Evolutionary conservation across 2,797 vertebrate genomes (phyloP), one percentile per base, ranked within the genome.

Genomic region (Smutsia temminckii): DNA sequence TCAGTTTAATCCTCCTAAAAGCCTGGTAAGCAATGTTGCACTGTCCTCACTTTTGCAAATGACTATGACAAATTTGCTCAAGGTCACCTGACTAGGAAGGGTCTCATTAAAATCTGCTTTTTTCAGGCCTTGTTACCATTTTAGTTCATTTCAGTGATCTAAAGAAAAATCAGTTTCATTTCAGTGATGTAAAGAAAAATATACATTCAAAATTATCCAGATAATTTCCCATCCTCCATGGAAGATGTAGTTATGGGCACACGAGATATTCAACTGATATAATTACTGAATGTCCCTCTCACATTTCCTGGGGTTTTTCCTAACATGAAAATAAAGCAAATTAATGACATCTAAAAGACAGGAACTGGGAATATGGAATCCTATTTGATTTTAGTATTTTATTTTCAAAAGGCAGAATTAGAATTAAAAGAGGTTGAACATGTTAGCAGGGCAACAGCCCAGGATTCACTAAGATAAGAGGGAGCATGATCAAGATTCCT

Each of bases 401-500:
- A 71, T 95, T 46, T 46, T 97, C 84, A 95, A 97, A 91, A 55
- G 74, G 69, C 59, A 75, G 53, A 89, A 75, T 89, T 49, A 66
- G 55, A 84, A 69, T 93, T 71, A 96, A 91, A 88, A 97, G 94
- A 81, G 21, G 27, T 57, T 96, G 59, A 27, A 9, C 25, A 32
- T 59, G 96, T 87, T 96, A 95, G 64, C 72, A 95, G 74, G 37
- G 85, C 42, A 64, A 49, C 3, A 46, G 94, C 93, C 95, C 14
- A 95, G 79, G 94, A 97, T 95, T 92, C 49, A 64, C 75, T 97
- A 46, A 93, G 75, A 96, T 93, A 91, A 91, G 97, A 93, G 42
- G 34, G 68, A 97, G 95, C 3, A 2, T 96, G 97, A 97, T 97
- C 85, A 94, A 96, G 89, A 92, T 93, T 97, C 96, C 92, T 97